Conservation (phyloP, 2,113 vertebrate genomes). For the Brachyhypopomus gauderio region DNA sequence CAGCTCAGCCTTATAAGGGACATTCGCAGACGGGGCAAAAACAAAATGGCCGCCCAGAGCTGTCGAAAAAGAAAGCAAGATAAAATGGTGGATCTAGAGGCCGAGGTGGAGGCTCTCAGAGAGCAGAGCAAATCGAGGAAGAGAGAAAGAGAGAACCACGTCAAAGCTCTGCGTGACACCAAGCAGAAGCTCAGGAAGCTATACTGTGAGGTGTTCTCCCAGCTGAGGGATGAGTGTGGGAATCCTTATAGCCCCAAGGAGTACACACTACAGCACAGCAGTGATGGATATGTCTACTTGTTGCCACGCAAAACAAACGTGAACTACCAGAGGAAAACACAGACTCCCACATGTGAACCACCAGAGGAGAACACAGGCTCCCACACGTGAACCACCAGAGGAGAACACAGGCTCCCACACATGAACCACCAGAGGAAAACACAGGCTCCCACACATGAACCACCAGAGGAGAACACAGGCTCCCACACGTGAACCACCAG, state of each 20-base stretch:
- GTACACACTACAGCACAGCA: conserved; percentile 84
- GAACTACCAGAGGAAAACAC: neutral
- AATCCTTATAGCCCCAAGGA: conserved; percentile 81
- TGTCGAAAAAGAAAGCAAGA: conserved; percentile 88
- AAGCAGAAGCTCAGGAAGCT: conserved; percentile 81
- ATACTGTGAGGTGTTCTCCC: conserved; percentile 83
- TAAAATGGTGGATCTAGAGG: conserved; percentile 81
- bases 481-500: too few relatives aligned
- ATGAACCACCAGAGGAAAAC: too few relatives aligned
- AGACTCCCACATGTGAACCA: too few relatives aligned
- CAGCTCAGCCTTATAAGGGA: conserved; percentile 83
- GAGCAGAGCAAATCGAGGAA: conserved; percentile 74
- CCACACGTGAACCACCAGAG: too few relatives aligned
- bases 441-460: too few relatives aligned
- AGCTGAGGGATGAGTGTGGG: conserved; percentile 80
- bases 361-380: too few relatives aligned
- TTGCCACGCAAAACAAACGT: conserved; percentile 71
- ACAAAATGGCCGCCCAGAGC: conserved; percentile 87
- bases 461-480: too few relatives aligned
- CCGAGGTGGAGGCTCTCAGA: conserved; percentile 80
- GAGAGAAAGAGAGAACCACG: conserved; percentile 78
- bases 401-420: too few relatives aligned
- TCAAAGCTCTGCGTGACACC: conserved; percentile 75
- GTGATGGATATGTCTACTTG: conserved; percentile 81
- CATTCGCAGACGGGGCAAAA: conserved; percentile 85